Conservation (phyloP, 2,113 vertebrate species). For the Clarias batrachus region DNA sequence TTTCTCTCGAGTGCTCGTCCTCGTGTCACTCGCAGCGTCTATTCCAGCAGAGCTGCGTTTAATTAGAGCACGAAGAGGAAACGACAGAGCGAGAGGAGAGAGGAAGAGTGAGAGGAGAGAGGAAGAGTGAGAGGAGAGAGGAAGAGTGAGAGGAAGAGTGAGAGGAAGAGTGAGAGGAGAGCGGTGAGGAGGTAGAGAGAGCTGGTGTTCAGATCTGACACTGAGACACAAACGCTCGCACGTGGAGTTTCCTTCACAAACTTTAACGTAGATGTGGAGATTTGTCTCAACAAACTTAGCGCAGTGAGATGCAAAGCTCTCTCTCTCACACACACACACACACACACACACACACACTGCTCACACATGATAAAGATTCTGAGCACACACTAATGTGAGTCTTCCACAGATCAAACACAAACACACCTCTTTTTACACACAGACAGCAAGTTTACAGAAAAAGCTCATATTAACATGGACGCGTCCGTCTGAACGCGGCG, state of each 20-base stretch:
- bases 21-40: constrained; percentile 69
- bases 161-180: constrained; percentile 28
- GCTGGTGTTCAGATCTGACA: constrained; percentile 63
- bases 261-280: not conserved
- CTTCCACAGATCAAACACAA: not conserved
- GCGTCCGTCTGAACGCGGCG: not conserved
- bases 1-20: constrained; percentile 69
- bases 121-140: constrained; percentile 28
- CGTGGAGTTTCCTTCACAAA: constrained; percentile 16
- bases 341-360: not conserved
- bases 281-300: not conserved
- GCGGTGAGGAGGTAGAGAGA: constrained; percentile 49
- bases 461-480: not conserved
- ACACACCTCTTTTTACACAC: too few relatives aligned
- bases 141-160: constrained; percentile 25
- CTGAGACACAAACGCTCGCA: constrained; percentile 48
- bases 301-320: too few relatives aligned
- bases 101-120: constrained; percentile 29
- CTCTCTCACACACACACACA: not conserved
- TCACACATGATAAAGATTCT: too few relatives aligned
- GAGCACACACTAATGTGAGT: not conserved
- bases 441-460: too few relatives aligned
- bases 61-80: constrained; percentile 67
- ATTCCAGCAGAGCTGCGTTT: constrained; percentile 69
- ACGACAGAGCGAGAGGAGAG: constrained; percentile 7